Base-by-base conservation (phyloP, 2,888 invertebrate genomes). In the Venusia cambrica region DNA sequence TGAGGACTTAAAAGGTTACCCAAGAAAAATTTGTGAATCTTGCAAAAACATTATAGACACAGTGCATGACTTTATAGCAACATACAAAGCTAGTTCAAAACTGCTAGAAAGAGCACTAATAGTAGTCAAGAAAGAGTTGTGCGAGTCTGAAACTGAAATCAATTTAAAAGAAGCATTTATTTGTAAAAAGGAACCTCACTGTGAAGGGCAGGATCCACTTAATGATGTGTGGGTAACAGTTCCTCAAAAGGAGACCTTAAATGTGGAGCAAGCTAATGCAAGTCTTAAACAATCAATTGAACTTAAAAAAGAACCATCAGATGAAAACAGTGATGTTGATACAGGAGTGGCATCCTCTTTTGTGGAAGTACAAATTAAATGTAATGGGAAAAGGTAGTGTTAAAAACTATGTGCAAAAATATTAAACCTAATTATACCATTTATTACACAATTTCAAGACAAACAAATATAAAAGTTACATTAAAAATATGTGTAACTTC, bases 341-440 rank as follows among this genome's bases (percentile, higher is more conserved):
- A 69, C 67, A 9, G 73, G 65, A 51, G 63, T 80, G 38, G 80
- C 80, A 22, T 63, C 77, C 28, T 79, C 84, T 40, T 59, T 85
- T 50, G 54, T 84, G 51, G 85, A 85, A 64, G 79, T 77, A 20
- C 72, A 74, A 42, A 85, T 74, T 57, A 31, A 55, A 16, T 87
- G 84, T 84, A 73, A 53, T 54, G 84, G 77, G 25, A 70, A 74
- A 51, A 62, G 63, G 60, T 85, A 84, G 85, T 77, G 84, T 87
- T 87, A 80, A 72, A 56, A 55, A 30, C 21, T 29, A 26, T 35
- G 17, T 34, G 12, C 4, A 10, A 7, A 18, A 5, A 4, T 17
- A n/a, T n/a, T n/a, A n/a, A n/a, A n/a, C n/a, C n/a, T n/a, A n/a
- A n/a, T n/a, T n/a, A n/a, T n/a, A n/a, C n/a, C n/a, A n/a, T n/a